A percentile compares a stretch with the other conserved stretches of the same genome.
phyloP scores from a whole-genome alignment of 2,797 vertebrate genomes.

The Huso huso region DNA sequence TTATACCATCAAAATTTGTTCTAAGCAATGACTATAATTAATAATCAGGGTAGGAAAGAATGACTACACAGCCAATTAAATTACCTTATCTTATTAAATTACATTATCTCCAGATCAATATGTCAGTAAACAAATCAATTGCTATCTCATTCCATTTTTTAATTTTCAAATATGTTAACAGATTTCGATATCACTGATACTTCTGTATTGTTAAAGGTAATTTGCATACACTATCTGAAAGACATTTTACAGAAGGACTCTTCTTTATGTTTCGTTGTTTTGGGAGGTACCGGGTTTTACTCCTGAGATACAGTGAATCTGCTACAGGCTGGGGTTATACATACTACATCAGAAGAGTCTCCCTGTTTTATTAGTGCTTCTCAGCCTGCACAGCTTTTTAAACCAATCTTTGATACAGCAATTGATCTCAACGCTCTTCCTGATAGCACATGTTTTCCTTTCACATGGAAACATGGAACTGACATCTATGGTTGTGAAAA shows the following conservation, averaged over 20 bases:
- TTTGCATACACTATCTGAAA: no score
- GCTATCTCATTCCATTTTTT: not conserved
- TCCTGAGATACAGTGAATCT: no score
- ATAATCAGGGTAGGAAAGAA: not conserved
- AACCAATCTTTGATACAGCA: not conserved
- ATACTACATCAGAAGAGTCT: no score
- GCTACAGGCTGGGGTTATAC: no score
- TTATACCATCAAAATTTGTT: constrained; percentile 11
- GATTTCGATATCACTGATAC: not conserved
- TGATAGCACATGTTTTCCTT: not conserved
- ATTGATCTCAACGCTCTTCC: not conserved
- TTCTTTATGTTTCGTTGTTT: no score
- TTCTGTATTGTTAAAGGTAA: not conserved
- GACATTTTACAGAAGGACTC: no score
- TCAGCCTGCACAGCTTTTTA: no score
- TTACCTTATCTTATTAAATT: not conserved
- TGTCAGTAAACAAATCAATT: not conserved
- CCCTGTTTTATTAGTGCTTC: no score
- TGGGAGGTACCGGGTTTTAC: no score
- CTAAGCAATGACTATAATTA: not conserved
- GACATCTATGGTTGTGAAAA: not conserved
- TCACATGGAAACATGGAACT: not conserved
- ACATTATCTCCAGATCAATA: constrained; percentile 8
- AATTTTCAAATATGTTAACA: not conserved
- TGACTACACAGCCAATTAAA: constrained; percentile 1